Base-by-base conservation (phyloP, 2,888 invertebrate species). In the Prosapia bicincta region DNA sequence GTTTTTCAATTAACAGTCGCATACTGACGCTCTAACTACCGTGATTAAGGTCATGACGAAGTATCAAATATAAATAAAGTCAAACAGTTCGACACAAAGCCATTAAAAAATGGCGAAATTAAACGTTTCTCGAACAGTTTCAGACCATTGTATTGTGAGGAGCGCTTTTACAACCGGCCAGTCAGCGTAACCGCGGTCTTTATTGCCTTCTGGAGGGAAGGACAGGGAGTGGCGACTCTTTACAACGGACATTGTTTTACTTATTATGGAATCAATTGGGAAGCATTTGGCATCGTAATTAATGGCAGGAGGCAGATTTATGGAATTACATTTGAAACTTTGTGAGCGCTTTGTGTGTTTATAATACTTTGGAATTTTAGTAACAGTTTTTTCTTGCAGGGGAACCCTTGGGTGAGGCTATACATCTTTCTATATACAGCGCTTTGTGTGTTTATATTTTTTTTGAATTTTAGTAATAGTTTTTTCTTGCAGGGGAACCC, bases 31-130 rank as follows among this genome's bases (percentile, higher is more conserved):
- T 20, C 54, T 54, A 54, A 54, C 20, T 54, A 54, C 54, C n/a
- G 54, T 54, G 54, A 54, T 54, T 54, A 54, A 6, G 3, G 54
- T 54, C 54, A 2, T 54, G 54, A 54, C 54, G 20, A 20, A 54
- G 54, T 54, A 54, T 54, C 54, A 54, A 54, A 54, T 54, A 54
- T 54, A 54, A 54, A 54, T 54, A 54, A 54, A 54, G 54, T 54
- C 54, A n/a, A 54, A 20, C 54, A 20, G 54, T 54, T 54, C 20
- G 54, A 54, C 54, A 54, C 7, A 54, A 54, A 54, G 54, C 54
- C 20, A 54, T 54, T 54, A 54, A 2, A 20, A 20, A 54, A 54
- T 54, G 54, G 54, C 54, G 54, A 54, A 54, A 54, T 54, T 54
- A 54, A 54, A 54, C 54, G 54, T 54, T 54, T 54, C 54, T 54